These are phyloP conservation scores for Zaprionus capensis DNA, from an alignment of 1,140 invertebrate genomes.

Conservation along the genomic window DNA sequence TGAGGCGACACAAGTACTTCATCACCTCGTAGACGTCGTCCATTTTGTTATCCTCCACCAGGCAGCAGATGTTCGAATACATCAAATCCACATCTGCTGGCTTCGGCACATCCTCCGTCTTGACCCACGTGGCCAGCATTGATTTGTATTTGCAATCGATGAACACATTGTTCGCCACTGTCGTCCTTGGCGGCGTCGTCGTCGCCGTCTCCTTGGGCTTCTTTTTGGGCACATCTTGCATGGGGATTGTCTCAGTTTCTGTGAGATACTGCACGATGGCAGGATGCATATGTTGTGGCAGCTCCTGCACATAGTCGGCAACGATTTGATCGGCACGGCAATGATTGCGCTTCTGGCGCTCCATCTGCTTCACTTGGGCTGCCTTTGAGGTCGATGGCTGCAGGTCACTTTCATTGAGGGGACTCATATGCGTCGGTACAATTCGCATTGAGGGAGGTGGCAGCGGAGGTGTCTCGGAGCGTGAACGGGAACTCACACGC, in stretches of 20 bases:
- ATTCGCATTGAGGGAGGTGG: not conserved
- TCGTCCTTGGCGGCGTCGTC: not conserved
- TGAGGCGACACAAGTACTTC: constrained; percentile 62
- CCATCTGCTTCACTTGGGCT: constrained; percentile 16
- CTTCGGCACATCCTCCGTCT: constrained; percentile 36
- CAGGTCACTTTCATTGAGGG: constrained; percentile 59
- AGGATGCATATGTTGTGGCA: constrained; percentile 35
- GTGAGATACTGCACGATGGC: constrained; percentile 38
- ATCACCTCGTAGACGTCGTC: constrained; percentile 57
- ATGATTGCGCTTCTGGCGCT: constrained; percentile 7
- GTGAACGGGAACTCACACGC: not conserved
- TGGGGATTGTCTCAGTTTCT: constrained; percentile 3
- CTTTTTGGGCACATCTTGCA: not conserved
- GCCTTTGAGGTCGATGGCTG: constrained; percentile 66
- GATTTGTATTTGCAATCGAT: constrained; percentile 32
- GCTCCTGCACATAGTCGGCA: constrained; percentile 33
- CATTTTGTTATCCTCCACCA: constrained; percentile 34
- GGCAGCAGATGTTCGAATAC: constrained; percentile 31
- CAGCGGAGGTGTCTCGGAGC: not conserved
- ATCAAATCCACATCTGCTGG: constrained; percentile 54
- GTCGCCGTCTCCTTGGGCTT: not conserved
- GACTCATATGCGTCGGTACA: not conserved
- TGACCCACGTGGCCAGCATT: constrained; percentile 53
- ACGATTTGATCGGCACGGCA: constrained; percentile 52
- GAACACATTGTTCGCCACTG: not conserved